Evolutionary conservation across 2,797 vertebrate species (phyloP), one percentile per base, ranked within the genome.

Genomic region (Acestrorhynchus altus): DNA sequence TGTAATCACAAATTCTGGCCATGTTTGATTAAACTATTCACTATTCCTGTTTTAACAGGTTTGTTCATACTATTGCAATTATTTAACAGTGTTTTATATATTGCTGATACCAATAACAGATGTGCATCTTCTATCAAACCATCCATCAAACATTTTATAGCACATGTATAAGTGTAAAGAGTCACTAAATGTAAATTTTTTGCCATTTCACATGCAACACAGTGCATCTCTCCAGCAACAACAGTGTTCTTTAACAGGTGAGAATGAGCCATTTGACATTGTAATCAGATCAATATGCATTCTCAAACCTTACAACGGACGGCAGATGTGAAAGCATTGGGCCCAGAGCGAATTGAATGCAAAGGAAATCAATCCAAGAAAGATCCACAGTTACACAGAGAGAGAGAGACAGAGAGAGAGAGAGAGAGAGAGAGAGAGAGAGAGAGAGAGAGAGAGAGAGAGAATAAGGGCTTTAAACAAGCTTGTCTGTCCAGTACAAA

Each of bases 281-380:
- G 72, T 79, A 77, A 81, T 81, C 76, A 75, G 76, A 83, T 84
- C 81, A 74, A 84, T 84, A 83, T 79, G 72, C 73, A 71, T 79
- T 80, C 78, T 70, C 81, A 76, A 63, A 76, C 52, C 57, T 70
- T 59, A 73, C 69, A 65, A 80, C 72, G 63, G 78, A 76, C 76
- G 65, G 65, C 81, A 83, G 76, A 80, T 80, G 83, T 71, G 78
- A 76, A 80, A 66, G 54, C 46, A 42, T 31, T 18, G 18, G 57
- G 76, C 81, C 72, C 74, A 24, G 20, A 68, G 77, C 65, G 46
- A 85, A 83, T 81, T 75, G 67, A 81, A 85, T 22, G 66, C 63
- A 79, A 83, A 77, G 76, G 76, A 85, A 85, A 83, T 83, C 81
- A 83, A 85, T 85, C 68, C 35, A 4, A 39, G 64, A 78, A 74